Percentiles rank a stretch among this genome's conserved stretches.
Evolutionary conservation across 2,888 invertebrate species (phyloP).

Genomic region (Merodon equestris): DNA sequence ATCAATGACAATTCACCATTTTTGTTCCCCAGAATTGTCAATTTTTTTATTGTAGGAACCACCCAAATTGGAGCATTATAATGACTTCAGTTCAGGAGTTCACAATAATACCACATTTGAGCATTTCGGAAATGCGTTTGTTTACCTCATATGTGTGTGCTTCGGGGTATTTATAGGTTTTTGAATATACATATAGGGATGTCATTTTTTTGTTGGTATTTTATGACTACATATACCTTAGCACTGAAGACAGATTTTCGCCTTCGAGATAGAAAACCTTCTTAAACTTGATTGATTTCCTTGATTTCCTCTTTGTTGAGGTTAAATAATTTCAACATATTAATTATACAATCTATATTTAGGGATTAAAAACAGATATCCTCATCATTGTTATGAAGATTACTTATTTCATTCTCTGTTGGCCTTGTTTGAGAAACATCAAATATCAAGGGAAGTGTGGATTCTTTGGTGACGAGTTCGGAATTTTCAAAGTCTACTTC

Average conservation of each 20-base stretch:
- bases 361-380: background rate
- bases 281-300: background rate
- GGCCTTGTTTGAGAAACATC: too few relatives aligned
- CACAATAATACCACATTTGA: slow-evolving; percentile 24
- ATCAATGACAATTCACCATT: slow-evolving; percentile 37
- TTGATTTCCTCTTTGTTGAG: slow-evolving; percentile 20
- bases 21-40: slow-evolving; percentile 29
- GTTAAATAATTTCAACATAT: background rate
- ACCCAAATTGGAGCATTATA: slow-evolving; percentile 46
- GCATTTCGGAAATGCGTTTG: background rate
- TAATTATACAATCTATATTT: background rate
- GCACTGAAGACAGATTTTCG: background rate
- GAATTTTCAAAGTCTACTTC: background rate
- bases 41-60: slow-evolving; percentile 49
- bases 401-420: too few relatives aligned
- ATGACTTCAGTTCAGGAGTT: slow-evolving; percentile 11
- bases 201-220: slow-evolving; percentile 24
- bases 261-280: slow-evolving; percentile 10
- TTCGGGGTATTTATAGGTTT: background rate
- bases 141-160: background rate
- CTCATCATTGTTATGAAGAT: background rate
- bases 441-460: background rate
- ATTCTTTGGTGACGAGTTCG: background rate
- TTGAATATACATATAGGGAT: background rate
- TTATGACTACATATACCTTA: slow-evolving; percentile 1